Evolutionary conservation across 2,797 vertebrate species (phyloP).

Genomic region (Crocidura indochinensis): DNA sequence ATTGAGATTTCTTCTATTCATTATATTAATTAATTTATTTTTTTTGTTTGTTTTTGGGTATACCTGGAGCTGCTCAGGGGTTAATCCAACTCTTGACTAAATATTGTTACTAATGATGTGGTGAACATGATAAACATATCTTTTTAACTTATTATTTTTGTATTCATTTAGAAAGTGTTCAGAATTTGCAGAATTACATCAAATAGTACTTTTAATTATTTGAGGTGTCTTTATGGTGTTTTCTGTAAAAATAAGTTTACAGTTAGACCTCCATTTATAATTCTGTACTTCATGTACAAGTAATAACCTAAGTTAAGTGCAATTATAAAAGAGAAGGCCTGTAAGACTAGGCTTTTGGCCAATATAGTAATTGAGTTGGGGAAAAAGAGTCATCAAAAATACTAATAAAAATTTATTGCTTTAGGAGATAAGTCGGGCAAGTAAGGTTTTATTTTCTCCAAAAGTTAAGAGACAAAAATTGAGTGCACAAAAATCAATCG

Average conservation of each 20-base stretch:
- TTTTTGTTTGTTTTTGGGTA: background rate
- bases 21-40: background rate
- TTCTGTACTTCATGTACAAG: background rate
- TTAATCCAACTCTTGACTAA: no score
- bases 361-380: background rate
- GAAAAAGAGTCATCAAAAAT: conserved; percentile 5
- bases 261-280: background rate
- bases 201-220: no score
- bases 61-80: no score
- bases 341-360: background rate
- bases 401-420: background rate
- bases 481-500: background rate
- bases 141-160: no score
- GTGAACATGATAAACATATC: no score
- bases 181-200: no score
- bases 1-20: no score
- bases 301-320: background rate
- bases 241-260: conserved; percentile 3
- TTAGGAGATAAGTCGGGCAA: background rate
- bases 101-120: no score
- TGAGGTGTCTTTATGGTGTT: no score
- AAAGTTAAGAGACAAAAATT: background rate
- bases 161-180: no score
- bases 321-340: background rate
- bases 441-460: background rate